Conservation (phyloP, 2,113 vertebrate genomes). For the Calidris pygmaea region DNA sequence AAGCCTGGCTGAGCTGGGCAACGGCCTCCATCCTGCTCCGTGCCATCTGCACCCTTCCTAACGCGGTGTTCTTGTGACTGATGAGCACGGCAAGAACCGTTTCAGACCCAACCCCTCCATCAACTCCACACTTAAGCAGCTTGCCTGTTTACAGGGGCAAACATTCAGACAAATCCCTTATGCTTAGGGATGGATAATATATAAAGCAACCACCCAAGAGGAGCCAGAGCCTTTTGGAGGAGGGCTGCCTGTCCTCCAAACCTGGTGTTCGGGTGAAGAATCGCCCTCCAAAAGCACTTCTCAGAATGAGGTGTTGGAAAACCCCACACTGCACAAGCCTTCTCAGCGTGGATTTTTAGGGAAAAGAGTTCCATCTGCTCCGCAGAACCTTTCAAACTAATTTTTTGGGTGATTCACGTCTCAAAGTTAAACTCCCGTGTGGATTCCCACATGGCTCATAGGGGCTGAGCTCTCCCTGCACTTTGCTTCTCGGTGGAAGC, state of each 20-base stretch:
- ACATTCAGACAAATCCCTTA: background rate
- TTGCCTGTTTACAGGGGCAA: background rate
- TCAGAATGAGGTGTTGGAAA: background rate
- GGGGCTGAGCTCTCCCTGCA: background rate
- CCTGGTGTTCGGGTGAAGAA: background rate
- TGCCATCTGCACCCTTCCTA: background rate
- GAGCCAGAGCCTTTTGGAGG: background rate
- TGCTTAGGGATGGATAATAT: rapidly evolving
- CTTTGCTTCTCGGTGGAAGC: background rate
- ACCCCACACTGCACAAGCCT: background rate
- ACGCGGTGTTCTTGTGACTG: background rate
- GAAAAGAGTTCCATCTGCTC: background rate
- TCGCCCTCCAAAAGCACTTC: background rate
- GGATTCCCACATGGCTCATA: background rate
- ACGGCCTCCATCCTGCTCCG: background rate
- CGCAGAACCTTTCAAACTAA: background rate
- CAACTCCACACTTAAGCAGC: background rate
- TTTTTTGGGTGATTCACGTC: background rate
- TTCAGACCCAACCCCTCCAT: background rate
- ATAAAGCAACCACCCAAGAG: background rate
- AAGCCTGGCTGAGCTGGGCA: background rate
- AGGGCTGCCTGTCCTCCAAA: background rate
- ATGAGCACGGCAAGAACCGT: rapidly evolving
- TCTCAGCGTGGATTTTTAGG: background rate
- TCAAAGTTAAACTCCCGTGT: background rate